Evolutionary conservation across 92 coral and sea anemone species (phyloP), one percentile per base, ranked within the genome.

Genomic region (Palythoa grandiflora): DNA sequence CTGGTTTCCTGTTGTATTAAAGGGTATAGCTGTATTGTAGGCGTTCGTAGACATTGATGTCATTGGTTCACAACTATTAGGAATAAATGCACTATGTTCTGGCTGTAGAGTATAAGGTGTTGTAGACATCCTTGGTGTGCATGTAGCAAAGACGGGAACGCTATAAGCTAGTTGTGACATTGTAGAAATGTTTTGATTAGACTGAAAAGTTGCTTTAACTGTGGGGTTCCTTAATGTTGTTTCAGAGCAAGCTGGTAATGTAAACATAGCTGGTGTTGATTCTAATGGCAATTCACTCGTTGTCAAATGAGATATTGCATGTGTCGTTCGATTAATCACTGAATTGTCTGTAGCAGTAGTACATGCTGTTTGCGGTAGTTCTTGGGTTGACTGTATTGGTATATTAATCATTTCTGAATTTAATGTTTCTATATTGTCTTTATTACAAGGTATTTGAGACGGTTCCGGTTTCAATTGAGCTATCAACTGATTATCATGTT

Each of bases 331-430:
- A 72, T 72, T 72, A 38, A 72, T 72, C 51, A 72, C 77, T 72
- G 77, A 72, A 72, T 39, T 72, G 44, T 72, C 77, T 72, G 77
- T 72, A 72, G 77, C 77, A 72, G 52, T 72, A 72, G 77, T 72
- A 39, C 77, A 72, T 72, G 77, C 50, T 72, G 20, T 72, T 39
- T 72, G 77, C 51, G 77, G 77, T 72, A 72, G 77, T 72, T 72
- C 77, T 72, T 72, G 77, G 50, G 50, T 72, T 72, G 77, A 72
- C 77, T 72, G 51, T 72, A 72, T 39, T 36, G 77, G 52, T 72
- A 72, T 72, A 39, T 72, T 72, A 72, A 72, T 72, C 77, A 72
- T 72, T 72, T 72, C 77, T 72, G 77, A 72, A 72, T 72, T 38
- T 72, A 72, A 72, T 72, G 77, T 38, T 72, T 68, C 73, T 68